Base-by-base conservation (phyloP, 2,113 vertebrate genomes). In the Marmota monax region DNA sequence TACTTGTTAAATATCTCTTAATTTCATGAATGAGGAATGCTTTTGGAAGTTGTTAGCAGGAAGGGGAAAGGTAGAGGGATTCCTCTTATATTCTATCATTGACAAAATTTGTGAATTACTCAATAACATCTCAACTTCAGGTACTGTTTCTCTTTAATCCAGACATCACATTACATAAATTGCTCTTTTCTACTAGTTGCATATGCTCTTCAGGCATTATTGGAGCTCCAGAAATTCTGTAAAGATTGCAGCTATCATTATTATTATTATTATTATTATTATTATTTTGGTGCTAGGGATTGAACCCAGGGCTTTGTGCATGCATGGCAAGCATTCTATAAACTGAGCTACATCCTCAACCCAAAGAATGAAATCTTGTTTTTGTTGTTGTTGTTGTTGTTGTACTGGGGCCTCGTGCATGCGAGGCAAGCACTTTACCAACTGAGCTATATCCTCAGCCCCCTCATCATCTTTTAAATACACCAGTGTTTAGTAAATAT, bases 101-200 rank as follows among this genome's bases (percentile, higher is more conserved):
- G 69, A 72, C 48, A 83, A 56, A 58, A 58, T 92, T 72, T 87
- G 1, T 87, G 23, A 85, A 65, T 88, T 42, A 53, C 18, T 92
- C 23, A 94, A n/a, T 92, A 82, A 77, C 53, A 94, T 90, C 14
- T 85, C 58, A 90, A 56, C 42, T 48, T 18, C 82, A 96, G 7
- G 11, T 86, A 85, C 84, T 27, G 29, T 90, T 94, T 89, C 8
- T 92, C 32, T 96, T 53, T 80, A 94, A 89, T 61, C 8, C 12
- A 67, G 37, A 67, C 67, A 9, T 85, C 88, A 80, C 39, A 8
- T 53, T 70, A 70, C 61, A 88, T 63, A 37, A 67, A 76, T 74
- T 76, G 39, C n/a, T n/a, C 16, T 88, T 92, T 92, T 27, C 58
- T 1, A 51, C 23, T 89, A 78, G 63, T 70, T 78, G 29, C 22